Percentiles rank a stretch among this genome's conserved stretches.
These are phyloP conservation scores for Scomber japonicus DNA, from an alignment of 2,113 vertebrate genomes.

Conservation along the genomic window DNA sequence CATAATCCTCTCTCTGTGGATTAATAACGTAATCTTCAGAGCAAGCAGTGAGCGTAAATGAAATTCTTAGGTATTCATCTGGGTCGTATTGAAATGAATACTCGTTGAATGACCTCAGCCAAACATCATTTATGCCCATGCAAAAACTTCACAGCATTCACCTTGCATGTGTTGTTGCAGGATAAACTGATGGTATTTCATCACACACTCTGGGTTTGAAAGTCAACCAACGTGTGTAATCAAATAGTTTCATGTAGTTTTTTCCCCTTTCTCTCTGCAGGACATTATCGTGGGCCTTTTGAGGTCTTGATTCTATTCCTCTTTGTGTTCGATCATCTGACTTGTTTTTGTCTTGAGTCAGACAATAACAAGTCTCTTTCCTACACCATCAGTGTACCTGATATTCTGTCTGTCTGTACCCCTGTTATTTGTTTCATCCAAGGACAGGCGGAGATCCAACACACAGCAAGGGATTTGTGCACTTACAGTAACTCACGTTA, in stretches of 20 bases:
- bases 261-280: neutral
- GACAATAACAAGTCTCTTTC: conserved; percentile 31
- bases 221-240: conserved; percentile 54
- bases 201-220: conserved; percentile 53
- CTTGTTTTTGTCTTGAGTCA: conserved; percentile 43
- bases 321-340: conserved; percentile 50
- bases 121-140: conserved; percentile 36
- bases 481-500: conserved; percentile 33
- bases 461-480: conserved; percentile 19
- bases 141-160: conserved; percentile 51
- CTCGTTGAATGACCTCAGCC: conserved; percentile 47
- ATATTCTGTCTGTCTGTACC: conserved; percentile 24
- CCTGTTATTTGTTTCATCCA: conserved; percentile 47
- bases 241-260: conserved; percentile 28
- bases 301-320: conserved; percentile 18
- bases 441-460: conserved; percentile 33
- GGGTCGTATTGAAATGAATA: conserved; percentile 36
- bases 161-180: conserved; percentile 57
- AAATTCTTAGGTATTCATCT: conserved; percentile 69
- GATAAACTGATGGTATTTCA: conserved; percentile 56
- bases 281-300: conserved; percentile 25
- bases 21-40: conserved; percentile 74
- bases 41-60: conserved; percentile 67
- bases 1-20: conserved; percentile 72
- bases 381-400: neutral